Percentiles rank a stretch among this genome's conserved stretches.
Evolutionary conservation across 2,797 vertebrate species (phyloP).

Genomic region (Triplophysa bombifrons): DNA sequence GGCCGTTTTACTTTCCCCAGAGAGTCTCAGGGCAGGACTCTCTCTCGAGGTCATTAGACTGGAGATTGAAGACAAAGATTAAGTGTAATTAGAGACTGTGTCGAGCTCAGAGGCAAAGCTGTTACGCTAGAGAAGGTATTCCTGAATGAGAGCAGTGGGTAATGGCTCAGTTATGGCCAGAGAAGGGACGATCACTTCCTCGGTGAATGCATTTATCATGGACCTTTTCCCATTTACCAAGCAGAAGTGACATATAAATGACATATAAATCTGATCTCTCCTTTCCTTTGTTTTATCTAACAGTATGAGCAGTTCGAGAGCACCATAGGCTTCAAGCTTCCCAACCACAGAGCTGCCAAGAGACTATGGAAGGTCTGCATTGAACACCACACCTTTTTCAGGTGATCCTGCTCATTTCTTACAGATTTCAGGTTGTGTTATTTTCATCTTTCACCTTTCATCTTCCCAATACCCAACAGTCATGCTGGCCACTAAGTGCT

Average conservation of each 20-base stretch:
- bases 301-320: conserved; percentile 89
- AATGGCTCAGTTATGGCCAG: conserved; percentile 6
- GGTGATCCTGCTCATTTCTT: conserved; percentile 75
- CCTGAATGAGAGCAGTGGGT: background rate
- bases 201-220: conserved; percentile 6
- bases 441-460: background rate
- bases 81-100: conserved; percentile 43
- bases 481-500: background rate
- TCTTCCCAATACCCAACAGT: background rate
- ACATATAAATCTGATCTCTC: conserved; percentile 3
- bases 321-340: conserved; percentile 97
- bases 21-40: conserved; percentile 47
- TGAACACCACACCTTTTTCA: conserved; percentile 98
- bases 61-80: conserved; percentile 25
- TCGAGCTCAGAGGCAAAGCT: background rate
- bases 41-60: conserved; percentile 36
- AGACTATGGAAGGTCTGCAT: conserved; percentile 99
- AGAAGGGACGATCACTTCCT: background rate
- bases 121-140: conserved; percentile 36
- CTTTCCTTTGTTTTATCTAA: conserved; percentile 6
- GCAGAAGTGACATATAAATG: background rate
- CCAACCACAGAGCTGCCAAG: conserved; percentile 96
- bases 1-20: conserved; percentile 38
- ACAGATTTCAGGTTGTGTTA: background rate
- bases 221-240: background rate